Percentiles rank a stretch among this genome's conserved stretches.
phyloP scores from a whole-genome alignment of 1,140 invertebrate genomes.

The Scaptomyza pallida region DNA sequence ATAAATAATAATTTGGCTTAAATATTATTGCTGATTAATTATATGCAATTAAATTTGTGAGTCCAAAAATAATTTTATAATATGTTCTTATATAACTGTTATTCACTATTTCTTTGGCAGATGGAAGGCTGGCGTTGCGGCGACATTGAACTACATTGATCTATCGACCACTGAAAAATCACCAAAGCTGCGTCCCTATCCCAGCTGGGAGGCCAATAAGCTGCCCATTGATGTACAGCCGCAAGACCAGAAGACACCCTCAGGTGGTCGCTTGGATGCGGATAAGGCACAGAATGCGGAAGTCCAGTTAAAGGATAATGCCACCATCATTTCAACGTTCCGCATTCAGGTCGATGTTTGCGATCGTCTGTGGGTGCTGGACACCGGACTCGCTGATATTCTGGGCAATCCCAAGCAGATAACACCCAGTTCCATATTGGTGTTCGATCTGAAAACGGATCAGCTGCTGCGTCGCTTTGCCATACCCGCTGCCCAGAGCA shows the following conservation, averaged over 20 bases:
- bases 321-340: conserved; percentile 88
- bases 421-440: conserved; percentile 87
- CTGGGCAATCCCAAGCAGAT: conserved; percentile 86
- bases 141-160: conserved; percentile 89
- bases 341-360: conserved; percentile 88
- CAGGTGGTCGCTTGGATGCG: conserved; percentile 78
- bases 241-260: conserved; percentile 59
- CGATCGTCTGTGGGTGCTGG: conserved; percentile 90
- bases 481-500: conserved; percentile 88
- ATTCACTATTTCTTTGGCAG: conserved; percentile 65
- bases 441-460: conserved; percentile 91
- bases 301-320: conserved; percentile 84
- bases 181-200: conserved; percentile 88
- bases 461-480: conserved; percentile 87
- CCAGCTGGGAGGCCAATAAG: conserved; percentile 87
- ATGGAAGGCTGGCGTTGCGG: conserved; percentile 90
- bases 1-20: no score
- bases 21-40: no score
- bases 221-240: conserved; percentile 84
- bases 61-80: no score
- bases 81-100: no score
- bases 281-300: conserved; percentile 69
- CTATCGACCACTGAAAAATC: conserved; percentile 85
- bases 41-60: no score
- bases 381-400: conserved; percentile 90